These are phyloP conservation scores for Nixonia krombeini DNA, from an alignment of 1,140 invertebrate species.

Conservation along the genomic window DNA sequence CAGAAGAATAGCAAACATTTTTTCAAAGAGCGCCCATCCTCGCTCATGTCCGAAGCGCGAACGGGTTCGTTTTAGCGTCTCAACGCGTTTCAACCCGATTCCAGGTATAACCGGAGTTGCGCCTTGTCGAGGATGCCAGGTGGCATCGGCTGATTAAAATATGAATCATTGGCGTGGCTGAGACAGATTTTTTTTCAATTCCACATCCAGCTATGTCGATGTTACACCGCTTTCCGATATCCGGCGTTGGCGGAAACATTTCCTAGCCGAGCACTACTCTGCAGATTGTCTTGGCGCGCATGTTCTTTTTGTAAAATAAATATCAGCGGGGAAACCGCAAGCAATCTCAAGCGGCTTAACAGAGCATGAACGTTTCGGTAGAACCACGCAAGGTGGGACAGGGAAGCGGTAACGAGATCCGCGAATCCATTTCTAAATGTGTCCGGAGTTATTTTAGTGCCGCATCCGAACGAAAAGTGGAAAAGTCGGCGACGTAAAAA, in stretches of 20 bases:
- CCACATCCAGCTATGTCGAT: background rate
- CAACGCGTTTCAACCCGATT: no score
- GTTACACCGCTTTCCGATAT: background rate
- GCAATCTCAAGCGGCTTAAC: slow-evolving; percentile 54
- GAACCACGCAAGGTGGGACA: background rate
- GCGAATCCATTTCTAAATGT: slow-evolving; percentile 37
- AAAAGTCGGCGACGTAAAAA: no score
- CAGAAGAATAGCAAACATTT: slow-evolving; percentile 1
- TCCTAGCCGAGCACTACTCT: background rate
- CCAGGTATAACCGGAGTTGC: no score
- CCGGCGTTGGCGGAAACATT: background rate
- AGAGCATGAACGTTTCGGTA: slow-evolving; percentile 8
- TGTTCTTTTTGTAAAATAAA: slow-evolving; percentile 38
- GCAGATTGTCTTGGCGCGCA: slow-evolving; percentile 2
- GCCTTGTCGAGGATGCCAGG: no score
- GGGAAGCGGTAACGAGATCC: slow-evolving; percentile 15
- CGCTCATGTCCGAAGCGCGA: no score
- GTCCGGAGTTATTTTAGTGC: slow-evolving; percentile 7
- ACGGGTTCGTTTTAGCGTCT: no score
- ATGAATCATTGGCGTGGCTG: background rate
- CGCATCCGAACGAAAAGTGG: no score
- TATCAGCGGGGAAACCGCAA: slow-evolving; percentile 49
- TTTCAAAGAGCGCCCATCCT: background rate
- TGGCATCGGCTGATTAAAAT: no score
- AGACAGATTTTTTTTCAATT: no score